A percentile compares a stretch with the other conserved stretches of the same genome.
Evolutionary conservation across 2,888 invertebrate species (phyloP).

Genomic region (Papilio elwesi): DNA sequence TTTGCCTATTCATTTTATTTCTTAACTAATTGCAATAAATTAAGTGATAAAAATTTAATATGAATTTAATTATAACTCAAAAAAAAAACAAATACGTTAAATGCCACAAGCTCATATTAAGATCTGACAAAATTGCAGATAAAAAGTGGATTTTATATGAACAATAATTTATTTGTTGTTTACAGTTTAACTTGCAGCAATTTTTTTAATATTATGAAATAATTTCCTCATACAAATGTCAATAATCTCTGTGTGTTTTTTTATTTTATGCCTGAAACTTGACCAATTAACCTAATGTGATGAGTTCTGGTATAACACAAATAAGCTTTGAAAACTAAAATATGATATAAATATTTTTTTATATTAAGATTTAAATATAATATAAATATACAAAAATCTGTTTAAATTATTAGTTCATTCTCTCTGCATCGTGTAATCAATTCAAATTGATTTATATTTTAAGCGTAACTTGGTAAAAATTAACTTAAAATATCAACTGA

Average conservation of each 20-base stretch:
- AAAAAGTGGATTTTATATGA: not conserved
- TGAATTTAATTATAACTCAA: not conserved
- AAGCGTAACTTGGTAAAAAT: not conserved
- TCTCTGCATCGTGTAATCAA: not conserved
- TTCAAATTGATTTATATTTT: not conserved
- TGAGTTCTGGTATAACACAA: no score
- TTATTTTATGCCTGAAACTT: no score
- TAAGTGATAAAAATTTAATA: not conserved
- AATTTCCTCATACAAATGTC: not conserved
- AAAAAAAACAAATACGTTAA: not conserved
- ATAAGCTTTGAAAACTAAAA: no score
- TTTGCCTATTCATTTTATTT: not conserved
- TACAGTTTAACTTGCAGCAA: not conserved
- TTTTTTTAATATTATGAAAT: not conserved
- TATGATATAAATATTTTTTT: no score
- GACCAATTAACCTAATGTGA: no score
- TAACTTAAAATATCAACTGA: constrained; percentile 4
- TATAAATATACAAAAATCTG: no score
- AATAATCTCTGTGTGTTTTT: no score
- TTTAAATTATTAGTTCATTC: not conserved
- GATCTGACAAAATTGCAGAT: not conserved
- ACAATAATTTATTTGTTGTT: not conserved
- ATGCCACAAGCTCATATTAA: not conserved
- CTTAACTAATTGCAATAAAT: not conserved
- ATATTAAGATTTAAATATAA: no score